phyloP scores from a whole-genome alignment of 2,113 vertebrate species.

The Anhinga anhinga region DNA sequence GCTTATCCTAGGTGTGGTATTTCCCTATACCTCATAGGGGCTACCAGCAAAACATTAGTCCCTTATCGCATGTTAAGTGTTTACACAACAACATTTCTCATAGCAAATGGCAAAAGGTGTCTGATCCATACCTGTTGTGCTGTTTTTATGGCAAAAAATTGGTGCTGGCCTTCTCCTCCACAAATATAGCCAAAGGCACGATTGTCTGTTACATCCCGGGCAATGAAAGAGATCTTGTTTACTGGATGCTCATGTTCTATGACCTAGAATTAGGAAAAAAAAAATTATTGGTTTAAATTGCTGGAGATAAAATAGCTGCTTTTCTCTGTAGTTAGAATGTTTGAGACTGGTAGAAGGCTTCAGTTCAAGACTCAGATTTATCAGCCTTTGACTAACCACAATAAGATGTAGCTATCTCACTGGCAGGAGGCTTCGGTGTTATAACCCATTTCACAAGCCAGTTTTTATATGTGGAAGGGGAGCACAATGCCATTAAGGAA shows the following conservation, averaged over 20 bases:
- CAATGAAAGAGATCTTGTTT: constrained; percentile 97
- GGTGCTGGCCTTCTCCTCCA: constrained; percentile 94
- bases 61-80: background rate
- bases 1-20: background rate
- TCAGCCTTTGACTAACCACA: background rate
- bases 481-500: accelerated
- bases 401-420: background rate
- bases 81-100: background rate
- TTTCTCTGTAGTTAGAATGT: background rate
- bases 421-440: background rate
- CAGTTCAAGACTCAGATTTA: background rate
- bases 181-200: constrained; percentile 95
- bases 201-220: constrained; percentile 94
- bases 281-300: background rate
- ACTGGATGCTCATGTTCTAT: constrained; percentile 96
- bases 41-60: background rate
- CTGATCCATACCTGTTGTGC: constrained; percentile 84
- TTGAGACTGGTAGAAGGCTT: background rate
- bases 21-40: background rate
- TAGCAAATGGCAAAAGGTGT: background rate
- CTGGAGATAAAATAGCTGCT: background rate
- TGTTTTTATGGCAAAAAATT: constrained; percentile 98
- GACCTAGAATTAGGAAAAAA: constrained; percentile 76
- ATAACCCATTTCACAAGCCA: background rate
- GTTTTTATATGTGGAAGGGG: background rate